Conservation (phyloP, 2,797 vertebrate species). For the Hydrophis major region DNA sequence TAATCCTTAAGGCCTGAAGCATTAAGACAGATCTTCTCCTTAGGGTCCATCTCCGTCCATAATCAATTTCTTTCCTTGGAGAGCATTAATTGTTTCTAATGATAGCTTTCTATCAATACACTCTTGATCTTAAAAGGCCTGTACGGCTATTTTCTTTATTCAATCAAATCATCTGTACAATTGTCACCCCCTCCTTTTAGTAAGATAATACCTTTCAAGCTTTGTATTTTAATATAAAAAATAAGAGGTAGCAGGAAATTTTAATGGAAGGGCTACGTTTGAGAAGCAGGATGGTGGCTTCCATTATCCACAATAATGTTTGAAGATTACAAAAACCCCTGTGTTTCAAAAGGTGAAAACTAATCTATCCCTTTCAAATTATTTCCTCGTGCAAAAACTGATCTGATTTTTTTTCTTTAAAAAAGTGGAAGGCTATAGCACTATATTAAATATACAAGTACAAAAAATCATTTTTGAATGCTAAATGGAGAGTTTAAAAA, state of each 20-base stretch:
- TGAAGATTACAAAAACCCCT: slow-evolving; percentile 89
- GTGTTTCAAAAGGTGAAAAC: slow-evolving; percentile 82
- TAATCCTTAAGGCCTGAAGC: slow-evolving; percentile 78
- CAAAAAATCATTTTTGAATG: slow-evolving; percentile 70
- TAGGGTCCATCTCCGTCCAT: slow-evolving; percentile 85
- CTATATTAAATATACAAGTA: slow-evolving; percentile 75
- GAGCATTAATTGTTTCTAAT: slow-evolving; percentile 95
- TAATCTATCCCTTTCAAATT: slow-evolving; percentile 80
- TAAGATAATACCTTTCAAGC: slow-evolving; percentile 89
- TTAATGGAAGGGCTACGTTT: slow-evolving; percentile 82
- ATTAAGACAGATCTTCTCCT: slow-evolving; percentile 80
- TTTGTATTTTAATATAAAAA: slow-evolving; percentile 94
- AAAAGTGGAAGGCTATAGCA: slow-evolving; percentile 34
- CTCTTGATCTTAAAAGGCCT: slow-evolving; percentile 88
- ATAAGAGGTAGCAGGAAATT: slow-evolving; percentile 87
- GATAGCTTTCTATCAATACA: slow-evolving; percentile 92
- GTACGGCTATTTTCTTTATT: slow-evolving; percentile 85
- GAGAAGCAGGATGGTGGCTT: slow-evolving; percentile 79
- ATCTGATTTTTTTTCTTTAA: slow-evolving; percentile 56
- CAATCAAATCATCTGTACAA: slow-evolving; percentile 90
- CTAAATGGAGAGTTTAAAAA: slow-evolving; percentile 61
- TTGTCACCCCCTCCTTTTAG: slow-evolving; percentile 77
- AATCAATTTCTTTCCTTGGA: slow-evolving; percentile 89
- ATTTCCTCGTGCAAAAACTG: slow-evolving; percentile 74
- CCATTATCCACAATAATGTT: slow-evolving; percentile 91